These are phyloP conservation scores for Amitus sp. DNA, from an alignment of 2,888 invertebrate genomes.

Conservation along the genomic window DNA sequence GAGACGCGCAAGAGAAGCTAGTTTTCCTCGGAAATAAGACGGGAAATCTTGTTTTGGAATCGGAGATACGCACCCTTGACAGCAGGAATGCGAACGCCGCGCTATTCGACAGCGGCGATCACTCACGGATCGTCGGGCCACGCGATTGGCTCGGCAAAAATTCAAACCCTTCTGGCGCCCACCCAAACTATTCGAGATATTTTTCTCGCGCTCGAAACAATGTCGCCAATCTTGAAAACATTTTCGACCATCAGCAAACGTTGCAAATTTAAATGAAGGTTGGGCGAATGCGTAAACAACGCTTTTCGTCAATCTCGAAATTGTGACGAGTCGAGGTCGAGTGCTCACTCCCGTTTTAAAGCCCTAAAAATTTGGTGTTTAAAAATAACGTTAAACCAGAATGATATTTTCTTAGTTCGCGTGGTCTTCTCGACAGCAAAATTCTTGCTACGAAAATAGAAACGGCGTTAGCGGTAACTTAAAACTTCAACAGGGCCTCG, in stretches of 20 bases:
- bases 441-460: constrained; percentile 42
- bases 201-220: neutral
- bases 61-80: constrained; percentile 23
- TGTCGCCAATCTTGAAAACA: neutral
- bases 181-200: constrained; percentile 10
- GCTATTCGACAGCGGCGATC: constrained; percentile 12
- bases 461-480: constrained; percentile 27
- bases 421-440: constrained; percentile 36
- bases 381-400: constrained; percentile 41
- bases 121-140: constrained; percentile 14
- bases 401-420: constrained; percentile 40
- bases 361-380: constrained; percentile 35
- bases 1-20: too few species aligned
- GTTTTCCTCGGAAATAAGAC: too few species aligned
- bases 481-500: constrained; percentile 7
- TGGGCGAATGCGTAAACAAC: constrained; percentile 16
- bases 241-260: too few species aligned
- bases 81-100: constrained; percentile 22
- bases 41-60: too few species aligned
- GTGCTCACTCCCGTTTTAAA: constrained; percentile 37
- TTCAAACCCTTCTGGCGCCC: constrained; percentile 21
- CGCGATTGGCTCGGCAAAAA: constrained; percentile 22
- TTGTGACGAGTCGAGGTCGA: constrained; percentile 33
- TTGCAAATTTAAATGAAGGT: neutral
- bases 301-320: constrained; percentile 6